Conservation (phyloP, 1,140 invertebrate genomes). For the Teleopsis dalmanni region DNA sequence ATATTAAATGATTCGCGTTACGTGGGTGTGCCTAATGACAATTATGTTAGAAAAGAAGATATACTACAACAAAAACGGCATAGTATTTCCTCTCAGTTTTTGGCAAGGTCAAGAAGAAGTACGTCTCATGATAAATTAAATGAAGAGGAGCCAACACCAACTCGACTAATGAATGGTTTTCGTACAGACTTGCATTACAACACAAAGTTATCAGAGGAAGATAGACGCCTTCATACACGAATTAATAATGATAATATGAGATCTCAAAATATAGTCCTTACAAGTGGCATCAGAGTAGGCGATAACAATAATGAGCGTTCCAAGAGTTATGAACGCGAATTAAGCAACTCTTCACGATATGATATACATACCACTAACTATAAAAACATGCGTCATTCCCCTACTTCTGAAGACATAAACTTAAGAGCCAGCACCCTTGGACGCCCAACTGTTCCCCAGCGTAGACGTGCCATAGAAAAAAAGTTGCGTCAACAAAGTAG, state of each 20-base stretch:
- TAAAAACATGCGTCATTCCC: conserved; percentile 1
- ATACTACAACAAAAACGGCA: conserved; percentile 40
- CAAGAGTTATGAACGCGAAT: conserved; percentile 11
- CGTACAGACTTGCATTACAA: conserved; percentile 14
- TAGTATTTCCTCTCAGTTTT: conserved; percentile 35
- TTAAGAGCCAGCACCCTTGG: conserved; percentile 15
- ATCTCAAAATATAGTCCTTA: neutral
- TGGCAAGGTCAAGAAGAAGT: conserved; percentile 30
- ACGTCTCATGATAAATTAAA: conserved; percentile 30
- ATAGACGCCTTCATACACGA: neutral
- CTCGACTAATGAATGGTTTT: conserved; percentile 16
- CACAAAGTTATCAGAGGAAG: conserved; percentile 15
- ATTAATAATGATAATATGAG: too few relatives aligned
- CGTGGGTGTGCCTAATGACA: conserved; percentile 16
- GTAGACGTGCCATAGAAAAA: conserved; percentile 48
- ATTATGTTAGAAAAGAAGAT: conserved; percentile 38
- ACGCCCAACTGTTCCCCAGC: conserved; percentile 52
- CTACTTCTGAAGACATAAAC: neutral
- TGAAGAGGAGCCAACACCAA: conserved; percentile 30
- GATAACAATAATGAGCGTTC: conserved; percentile 4
- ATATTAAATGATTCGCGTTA: conserved; percentile 1
- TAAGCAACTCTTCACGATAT: conserved; percentile 1
- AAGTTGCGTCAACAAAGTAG: conserved; percentile 30
- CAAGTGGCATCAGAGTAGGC: neutral
- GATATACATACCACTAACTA: neutral